Conservation (phyloP, 2,797 vertebrate genomes). For the Ispidina lecontei region DNA sequence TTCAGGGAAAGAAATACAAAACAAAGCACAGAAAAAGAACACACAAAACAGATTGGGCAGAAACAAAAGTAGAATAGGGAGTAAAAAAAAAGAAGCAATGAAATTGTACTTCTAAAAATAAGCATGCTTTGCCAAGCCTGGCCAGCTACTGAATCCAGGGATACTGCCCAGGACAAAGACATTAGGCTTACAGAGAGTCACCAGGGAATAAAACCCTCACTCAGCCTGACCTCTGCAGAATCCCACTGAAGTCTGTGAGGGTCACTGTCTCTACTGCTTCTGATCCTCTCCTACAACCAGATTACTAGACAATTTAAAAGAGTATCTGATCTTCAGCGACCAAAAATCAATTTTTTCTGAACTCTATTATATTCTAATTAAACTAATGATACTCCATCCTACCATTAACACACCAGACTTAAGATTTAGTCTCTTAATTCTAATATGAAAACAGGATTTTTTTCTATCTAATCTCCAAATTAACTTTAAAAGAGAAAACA, state of each 20-base stretch:
- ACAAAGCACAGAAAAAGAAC: background rate
- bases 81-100: background rate
- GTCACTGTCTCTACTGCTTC: background rate
- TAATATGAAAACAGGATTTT: background rate
- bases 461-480: background rate
- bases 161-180: background rate
- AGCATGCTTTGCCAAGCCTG: background rate
- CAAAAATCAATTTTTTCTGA: background rate
- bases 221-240: background rate
- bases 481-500: background rate
- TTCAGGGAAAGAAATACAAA: background rate
- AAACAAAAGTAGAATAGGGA: background rate
- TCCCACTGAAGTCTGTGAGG: background rate
- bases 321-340: background rate
- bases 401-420: background rate
- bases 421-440: background rate
- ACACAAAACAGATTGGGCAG: background rate
- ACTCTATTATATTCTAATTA: background rate
- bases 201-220: background rate
- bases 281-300: background rate
- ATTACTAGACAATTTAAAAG: background rate
- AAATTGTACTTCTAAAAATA: slow-evolving; percentile 35
- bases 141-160: background rate
- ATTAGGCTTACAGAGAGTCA: background rate
- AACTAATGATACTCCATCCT: background rate